phyloP scores from a whole-genome alignment of 2,888 invertebrate genomes.

The Lasius fuliginosus region DNA sequence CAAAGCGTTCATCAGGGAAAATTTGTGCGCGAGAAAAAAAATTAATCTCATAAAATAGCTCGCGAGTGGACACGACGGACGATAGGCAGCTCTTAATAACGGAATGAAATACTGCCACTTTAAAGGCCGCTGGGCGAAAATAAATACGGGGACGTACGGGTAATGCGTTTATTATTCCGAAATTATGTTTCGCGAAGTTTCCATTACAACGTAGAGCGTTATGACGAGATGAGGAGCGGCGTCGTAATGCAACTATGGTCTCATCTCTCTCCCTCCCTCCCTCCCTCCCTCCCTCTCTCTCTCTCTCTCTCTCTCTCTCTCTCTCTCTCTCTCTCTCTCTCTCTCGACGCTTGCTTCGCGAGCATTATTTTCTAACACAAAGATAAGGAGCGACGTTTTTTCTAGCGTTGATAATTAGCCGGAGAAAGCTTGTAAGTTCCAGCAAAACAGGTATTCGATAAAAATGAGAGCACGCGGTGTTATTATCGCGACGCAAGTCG shows the following conservation, averaged over 20 bases:
- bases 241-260: constrained; percentile 34
- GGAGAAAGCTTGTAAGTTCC: constrained; percentile 22
- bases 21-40: constrained; percentile 35
- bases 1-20: constrained; percentile 52
- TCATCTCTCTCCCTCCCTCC: too few relatives aligned
- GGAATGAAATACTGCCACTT: constrained; percentile 54
- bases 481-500: constrained; percentile 24
- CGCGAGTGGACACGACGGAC: constrained; percentile 30
- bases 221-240: constrained; percentile 40
- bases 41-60: constrained; percentile 53
- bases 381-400: constrained; percentile 36
- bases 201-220: constrained; percentile 35
- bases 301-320: not conserved
- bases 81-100: constrained; percentile 47
- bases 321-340: not conserved
- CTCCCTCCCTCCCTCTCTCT: too few relatives aligned
- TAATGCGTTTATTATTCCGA: constrained; percentile 51
- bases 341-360: constrained; percentile 1
- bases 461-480: constrained; percentile 21
- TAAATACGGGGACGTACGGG: constrained; percentile 41
- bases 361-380: constrained; percentile 13
- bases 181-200: constrained; percentile 48
- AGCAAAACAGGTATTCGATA: constrained; percentile 22
- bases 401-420: constrained; percentile 27
- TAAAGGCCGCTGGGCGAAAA: constrained; percentile 36